Evolutionary conservation across 92 coral and sea anemone species (phyloP).

Genomic region (Paramuricea clavata): DNA sequence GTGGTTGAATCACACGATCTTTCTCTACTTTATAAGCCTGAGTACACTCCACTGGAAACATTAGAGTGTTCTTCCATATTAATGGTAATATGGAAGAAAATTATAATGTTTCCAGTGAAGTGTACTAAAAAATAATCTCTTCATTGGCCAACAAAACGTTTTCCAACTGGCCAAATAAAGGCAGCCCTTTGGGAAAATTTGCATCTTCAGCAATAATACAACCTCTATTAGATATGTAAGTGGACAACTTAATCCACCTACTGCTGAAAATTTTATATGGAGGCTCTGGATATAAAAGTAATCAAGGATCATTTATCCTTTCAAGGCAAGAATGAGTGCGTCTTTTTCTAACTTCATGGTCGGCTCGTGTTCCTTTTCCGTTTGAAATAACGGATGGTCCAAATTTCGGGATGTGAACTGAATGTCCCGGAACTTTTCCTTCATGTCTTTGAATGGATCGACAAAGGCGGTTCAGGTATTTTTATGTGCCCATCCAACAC

Average conservation of each 20-base stretch:
- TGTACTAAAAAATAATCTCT: slow-evolving; percentile 1
- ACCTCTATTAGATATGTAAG: neutral
- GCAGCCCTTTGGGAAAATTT: neutral
- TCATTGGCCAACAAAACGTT: neutral
- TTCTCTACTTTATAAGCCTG: neutral
- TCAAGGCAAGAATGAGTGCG: neutral
- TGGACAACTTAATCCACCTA: slow-evolving; percentile 20
- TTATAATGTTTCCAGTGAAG: neutral
- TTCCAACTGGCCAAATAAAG: neutral
- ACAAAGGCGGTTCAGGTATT: neutral
- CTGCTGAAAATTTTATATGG: neutral
- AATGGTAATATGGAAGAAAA: neutral
- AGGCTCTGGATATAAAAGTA: neutral
- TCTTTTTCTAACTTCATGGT: neutral
- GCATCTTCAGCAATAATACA: slow-evolving; percentile 19
- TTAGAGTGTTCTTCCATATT: too few relatives aligned
- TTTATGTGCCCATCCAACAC: slow-evolving; percentile 3
- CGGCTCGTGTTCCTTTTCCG: slow-evolving; percentile 10
- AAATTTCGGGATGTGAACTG: neutral
- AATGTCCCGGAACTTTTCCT: neutral
- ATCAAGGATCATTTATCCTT: neutral
- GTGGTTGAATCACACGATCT: neutral
- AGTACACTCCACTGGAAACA: too few relatives aligned
- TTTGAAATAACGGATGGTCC: slow-evolving; percentile 27
- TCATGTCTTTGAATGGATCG: neutral